These are phyloP conservation scores for Dynastes tityus DNA, from an alignment of 2,888 invertebrate genomes.

Conservation along the genomic window DNA sequence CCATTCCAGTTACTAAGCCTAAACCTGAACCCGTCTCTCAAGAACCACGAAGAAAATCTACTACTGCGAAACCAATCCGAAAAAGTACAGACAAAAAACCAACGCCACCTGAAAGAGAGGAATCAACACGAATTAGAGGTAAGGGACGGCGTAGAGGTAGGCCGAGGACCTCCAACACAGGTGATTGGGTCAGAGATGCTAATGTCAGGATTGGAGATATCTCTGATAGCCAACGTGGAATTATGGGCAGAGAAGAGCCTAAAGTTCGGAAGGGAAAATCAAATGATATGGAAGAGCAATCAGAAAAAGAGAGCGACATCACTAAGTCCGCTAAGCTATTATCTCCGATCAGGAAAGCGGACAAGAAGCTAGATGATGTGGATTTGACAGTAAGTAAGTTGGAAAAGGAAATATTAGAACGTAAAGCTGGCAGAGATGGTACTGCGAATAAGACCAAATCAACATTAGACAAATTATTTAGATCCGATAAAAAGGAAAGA, in stretches of 20 bases:
- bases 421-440: slow-evolving; percentile 67
- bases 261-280: slow-evolving; percentile 69
- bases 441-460: slow-evolving; percentile 68
- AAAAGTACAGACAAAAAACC: slow-evolving; percentile 57
- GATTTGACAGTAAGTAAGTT: slow-evolving; percentile 61
- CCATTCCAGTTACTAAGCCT: slow-evolving; percentile 53
- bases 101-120: slow-evolving; percentile 81
- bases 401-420: slow-evolving; percentile 69
- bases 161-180: slow-evolving; percentile 66
- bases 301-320: slow-evolving; percentile 68
- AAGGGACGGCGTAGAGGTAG: slow-evolving; percentile 63
- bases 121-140: slow-evolving; percentile 74
- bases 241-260: slow-evolving; percentile 67
- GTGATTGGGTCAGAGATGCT: slow-evolving; percentile 81
- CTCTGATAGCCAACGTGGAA: slow-evolving; percentile 74
- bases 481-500: slow-evolving; percentile 58
- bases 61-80: slow-evolving; percentile 55
- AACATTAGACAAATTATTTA: slow-evolving; percentile 75
- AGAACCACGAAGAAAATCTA: slow-evolving; percentile 54
- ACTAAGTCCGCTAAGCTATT: slow-evolving; percentile 75
- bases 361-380: slow-evolving; percentile 73
- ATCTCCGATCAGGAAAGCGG: slow-evolving; percentile 77
- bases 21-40: slow-evolving; percentile 60
- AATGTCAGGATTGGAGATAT: slow-evolving; percentile 78
- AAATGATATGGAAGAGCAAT: slow-evolving; percentile 63